Conservation (phyloP, 2,113 vertebrate genomes). For the Ochotona princeps region DNA sequence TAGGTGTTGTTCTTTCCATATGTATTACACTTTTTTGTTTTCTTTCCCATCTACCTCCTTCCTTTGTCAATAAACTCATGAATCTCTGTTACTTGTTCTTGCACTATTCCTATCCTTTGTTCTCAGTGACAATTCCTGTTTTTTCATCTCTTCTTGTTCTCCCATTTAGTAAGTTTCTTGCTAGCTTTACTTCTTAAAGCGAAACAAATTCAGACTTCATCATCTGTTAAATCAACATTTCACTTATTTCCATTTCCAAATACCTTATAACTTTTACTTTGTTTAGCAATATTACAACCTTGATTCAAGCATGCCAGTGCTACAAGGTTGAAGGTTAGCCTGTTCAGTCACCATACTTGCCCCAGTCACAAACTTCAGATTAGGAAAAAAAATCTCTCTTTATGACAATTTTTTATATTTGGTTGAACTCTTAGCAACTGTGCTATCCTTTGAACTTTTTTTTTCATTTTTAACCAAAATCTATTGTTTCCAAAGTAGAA, state of each 20-base stretch:
- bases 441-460: not conserved
- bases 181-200: not conserved
- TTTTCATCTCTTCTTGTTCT: not conserved
- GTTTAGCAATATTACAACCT: not conserved
- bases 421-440: not conserved
- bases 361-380: not conserved
- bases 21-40: not conserved
- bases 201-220: slow-evolving; percentile 21
- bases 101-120: not conserved
- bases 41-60: not conserved
- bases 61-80: not conserved
- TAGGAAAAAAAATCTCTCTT: not conserved
- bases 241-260: not conserved
- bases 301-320: not conserved
- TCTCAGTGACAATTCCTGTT: not conserved
- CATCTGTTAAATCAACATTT: not conserved
- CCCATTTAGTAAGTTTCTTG: not conserved
- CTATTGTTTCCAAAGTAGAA: slow-evolving; percentile 4
- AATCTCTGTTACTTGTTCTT: not conserved
- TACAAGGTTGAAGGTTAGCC: no score
- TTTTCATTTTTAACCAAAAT: not conserved
- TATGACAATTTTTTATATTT: not conserved
- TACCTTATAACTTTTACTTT: not conserved
- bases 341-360: no score
- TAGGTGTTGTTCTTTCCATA: not conserved